phyloP scores from a whole-genome alignment of 2,888 invertebrate genomes.

The Stenodera caucasica region DNA sequence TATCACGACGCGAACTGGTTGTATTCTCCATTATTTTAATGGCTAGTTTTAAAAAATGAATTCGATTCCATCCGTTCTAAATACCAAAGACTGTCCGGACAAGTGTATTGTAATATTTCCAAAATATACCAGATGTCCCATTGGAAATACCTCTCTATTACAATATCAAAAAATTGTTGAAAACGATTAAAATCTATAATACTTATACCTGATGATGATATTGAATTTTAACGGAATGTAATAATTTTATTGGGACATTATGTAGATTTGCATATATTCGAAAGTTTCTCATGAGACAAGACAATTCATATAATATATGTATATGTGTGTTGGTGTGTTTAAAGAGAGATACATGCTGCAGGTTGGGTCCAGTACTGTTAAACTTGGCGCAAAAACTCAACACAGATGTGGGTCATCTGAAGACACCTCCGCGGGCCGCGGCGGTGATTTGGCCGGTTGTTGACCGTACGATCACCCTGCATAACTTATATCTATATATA shows the following conservation, averaged over 20 bases:
- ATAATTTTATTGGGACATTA: neutral
- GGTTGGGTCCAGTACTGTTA: conserved; percentile 50
- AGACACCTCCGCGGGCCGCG: conserved; percentile 48
- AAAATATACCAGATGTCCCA: neutral
- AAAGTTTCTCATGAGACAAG: conserved; percentile 8
- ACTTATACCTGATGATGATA: too few relatives aligned
- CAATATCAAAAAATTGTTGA: too few relatives aligned
- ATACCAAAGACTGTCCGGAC: conserved; percentile 5
- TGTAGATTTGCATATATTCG: neutral
- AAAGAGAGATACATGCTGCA: conserved; percentile 27
- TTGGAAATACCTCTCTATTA: too few relatives aligned
- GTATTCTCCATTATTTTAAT: conserved; percentile 5
- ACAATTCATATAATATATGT: conserved; percentile 32
- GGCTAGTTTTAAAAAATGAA: conserved; percentile 3
- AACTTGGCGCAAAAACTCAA: conserved; percentile 44
- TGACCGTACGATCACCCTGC: conserved; percentile 50
- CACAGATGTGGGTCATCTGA: conserved; percentile 47
- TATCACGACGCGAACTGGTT: conserved; percentile 5
- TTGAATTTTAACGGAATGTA: too few relatives aligned
- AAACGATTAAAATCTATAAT: too few relatives aligned
- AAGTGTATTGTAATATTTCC: conserved; percentile 6
- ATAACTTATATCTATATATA: conserved; percentile 37
- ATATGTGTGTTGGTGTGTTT: conserved; percentile 20
- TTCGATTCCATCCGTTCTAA: conserved; percentile 6
- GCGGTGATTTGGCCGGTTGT: conserved; percentile 53